Evolutionary conservation across 2,888 invertebrate genomes (phyloP).

Genomic region (Gisinianus flammeolus): DNA sequence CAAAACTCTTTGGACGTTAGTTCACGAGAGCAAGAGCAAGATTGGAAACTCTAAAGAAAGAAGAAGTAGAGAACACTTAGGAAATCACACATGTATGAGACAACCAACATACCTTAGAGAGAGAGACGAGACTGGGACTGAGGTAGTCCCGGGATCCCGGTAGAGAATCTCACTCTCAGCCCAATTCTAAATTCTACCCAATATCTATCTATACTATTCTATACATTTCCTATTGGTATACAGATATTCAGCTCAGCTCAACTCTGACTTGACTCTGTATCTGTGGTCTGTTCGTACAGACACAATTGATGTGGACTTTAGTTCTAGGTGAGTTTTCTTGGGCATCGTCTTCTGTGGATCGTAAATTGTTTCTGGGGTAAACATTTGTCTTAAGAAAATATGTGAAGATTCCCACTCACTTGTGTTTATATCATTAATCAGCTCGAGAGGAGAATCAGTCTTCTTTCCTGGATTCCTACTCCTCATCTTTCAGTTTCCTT

Average conservation of each 20-base stretch:
- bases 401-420: constrained; percentile 48
- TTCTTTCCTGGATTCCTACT: constrained; percentile 18
- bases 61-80: neutral
- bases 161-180: neutral
- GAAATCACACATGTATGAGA: neutral
- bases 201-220: neutral
- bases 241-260: no score
- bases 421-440: constrained; percentile 58
- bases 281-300: neutral
- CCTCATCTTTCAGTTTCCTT: constrained; percentile 9
- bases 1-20: neutral
- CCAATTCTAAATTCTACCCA: neutral
- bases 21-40: neutral
- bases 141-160: no score
- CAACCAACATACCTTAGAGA: neutral
- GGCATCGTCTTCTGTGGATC: constrained; percentile 40
- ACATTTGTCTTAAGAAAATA: constrained; percentile 58
- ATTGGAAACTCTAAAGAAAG: neutral
- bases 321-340: constrained; percentile 23
- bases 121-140: neutral
- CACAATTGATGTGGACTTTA: constrained; percentile 28
- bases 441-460: constrained; percentile 39
- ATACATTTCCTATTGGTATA: no score
- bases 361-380: constrained; percentile 58
- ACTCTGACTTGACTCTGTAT: no score